These are phyloP conservation scores for Tenthredo livida DNA, from an alignment of 2,888 invertebrate species.

Conservation along the genomic window DNA sequence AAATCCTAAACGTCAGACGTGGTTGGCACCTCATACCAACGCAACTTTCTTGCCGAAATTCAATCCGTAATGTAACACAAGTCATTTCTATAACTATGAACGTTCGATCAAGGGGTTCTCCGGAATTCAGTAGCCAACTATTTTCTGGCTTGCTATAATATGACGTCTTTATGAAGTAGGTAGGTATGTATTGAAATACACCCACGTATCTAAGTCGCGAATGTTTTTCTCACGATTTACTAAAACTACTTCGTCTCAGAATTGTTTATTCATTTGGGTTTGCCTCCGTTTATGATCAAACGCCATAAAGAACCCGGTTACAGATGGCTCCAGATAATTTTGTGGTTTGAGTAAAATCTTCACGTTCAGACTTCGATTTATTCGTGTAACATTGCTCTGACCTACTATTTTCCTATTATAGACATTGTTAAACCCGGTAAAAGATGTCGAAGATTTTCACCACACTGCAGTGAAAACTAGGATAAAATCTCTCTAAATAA, in stretches of 20 bases:
- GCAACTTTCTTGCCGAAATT: neutral
- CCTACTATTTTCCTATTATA: no score
- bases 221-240: neutral
- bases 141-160: neutral
- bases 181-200: neutral
- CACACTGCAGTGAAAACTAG: neutral
- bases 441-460: neutral
- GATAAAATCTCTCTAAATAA: neutral
- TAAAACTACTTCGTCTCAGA: neutral
- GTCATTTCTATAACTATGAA: neutral
- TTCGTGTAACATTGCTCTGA: no score
- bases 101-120: neutral
- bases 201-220: neutral
- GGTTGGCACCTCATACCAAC: neutral
- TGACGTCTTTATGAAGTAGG: neutral
- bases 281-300: constrained; percentile 19
- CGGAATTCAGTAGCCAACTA: neutral
- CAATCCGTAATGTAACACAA: neutral
- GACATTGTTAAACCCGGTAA: neutral
- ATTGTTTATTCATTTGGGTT: constrained; percentile 4
- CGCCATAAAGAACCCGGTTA: neutral
- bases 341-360: neutral
- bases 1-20: neutral
- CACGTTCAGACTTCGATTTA: neutral
- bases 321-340: constrained; percentile 11